A percentile compares a stretch with the other conserved stretches of the same genome.
These are phyloP conservation scores for Chelonus formosanus DNA, from an alignment of 2,888 invertebrate species.

Conservation along the genomic window DNA sequence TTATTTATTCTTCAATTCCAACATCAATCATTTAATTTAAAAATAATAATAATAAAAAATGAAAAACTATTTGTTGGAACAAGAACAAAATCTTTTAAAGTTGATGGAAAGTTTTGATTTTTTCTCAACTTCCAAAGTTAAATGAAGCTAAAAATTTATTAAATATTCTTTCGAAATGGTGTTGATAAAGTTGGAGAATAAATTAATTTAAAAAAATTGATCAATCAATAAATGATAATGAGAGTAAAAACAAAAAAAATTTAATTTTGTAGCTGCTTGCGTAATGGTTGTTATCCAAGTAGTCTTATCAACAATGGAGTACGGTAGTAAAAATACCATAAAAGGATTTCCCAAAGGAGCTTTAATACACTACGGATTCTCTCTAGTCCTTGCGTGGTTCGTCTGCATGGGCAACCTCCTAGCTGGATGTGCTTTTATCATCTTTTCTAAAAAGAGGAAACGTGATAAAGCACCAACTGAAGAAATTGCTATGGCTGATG, in stretches of 20 bases:
- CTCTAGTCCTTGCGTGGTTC: constrained; percentile 80
- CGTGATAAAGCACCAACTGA: constrained; percentile 84
- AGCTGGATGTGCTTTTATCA: constrained; percentile 77
- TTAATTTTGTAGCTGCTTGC: constrained; percentile 71
- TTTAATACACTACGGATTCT: constrained; percentile 76
- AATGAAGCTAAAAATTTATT: too few relatives aligned
- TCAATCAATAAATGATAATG: too few relatives aligned
- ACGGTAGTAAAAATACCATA: constrained; percentile 73
- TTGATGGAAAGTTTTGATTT: too few relatives aligned
- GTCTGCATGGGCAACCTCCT: constrained; percentile 76
- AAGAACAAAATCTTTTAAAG: too few relatives aligned
- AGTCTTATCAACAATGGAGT: constrained; percentile 76
- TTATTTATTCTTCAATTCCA: too few relatives aligned
- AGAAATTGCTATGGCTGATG: constrained; percentile 84
- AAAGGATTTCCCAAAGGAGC: constrained; percentile 76
- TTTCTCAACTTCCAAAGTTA: too few relatives aligned
- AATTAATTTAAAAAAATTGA: too few relatives aligned
- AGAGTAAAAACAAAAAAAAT: background rate
- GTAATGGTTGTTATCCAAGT: constrained; percentile 86
- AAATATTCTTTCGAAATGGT: too few relatives aligned
- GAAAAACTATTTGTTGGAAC: too few relatives aligned
- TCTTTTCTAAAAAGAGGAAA: constrained; percentile 86
- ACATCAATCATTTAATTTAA: constrained; percentile 22
- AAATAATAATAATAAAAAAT: too few relatives aligned
- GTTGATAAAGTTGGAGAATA: background rate